Base-by-base conservation (phyloP, 2,888 invertebrate genomes). In the Sipha maydis region DNA sequence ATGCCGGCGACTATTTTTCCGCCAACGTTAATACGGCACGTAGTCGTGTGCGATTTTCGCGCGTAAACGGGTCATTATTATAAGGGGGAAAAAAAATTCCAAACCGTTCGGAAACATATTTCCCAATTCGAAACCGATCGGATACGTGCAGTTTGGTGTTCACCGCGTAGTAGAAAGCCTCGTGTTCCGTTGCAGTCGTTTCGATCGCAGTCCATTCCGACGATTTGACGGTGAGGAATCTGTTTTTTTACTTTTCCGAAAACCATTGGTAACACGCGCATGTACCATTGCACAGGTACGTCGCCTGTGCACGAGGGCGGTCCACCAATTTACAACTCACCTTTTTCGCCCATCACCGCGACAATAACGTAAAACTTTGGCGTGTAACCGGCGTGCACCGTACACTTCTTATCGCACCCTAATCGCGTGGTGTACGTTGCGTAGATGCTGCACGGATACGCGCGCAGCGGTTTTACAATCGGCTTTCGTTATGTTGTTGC, bases 391-490 rank as follows among this genome's bases (percentile, higher is more conserved):
- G 9, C 11, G 56, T 19, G 21, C 56, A 56, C 19, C 4, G 28
- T 69, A 28, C 11, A 69, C 41, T 38, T n/a, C 86, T 86, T 86
- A 86, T 86, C 86, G 84, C 41, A 7, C n/a, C 69, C 11, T 9
- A 14, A n/a, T 41, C 34, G 76, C 38, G 61, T 61, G 21, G 69
- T 69, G n/a, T 11, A 25, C 21, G 28, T 9, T 0, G 11, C 69
- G 8, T 25, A 14, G 2, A 48, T 41, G 3, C 38, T 41, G 38
- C 7, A 41, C 7, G 7, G 38, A 19, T 77, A 28, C 21, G 34
- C 41, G 69, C 14, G 48, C 31, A 54, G 85, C 71, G 71, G 56
- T 73, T 79, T n/a, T 79, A 79, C 85, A 86, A 86, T 86, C 85
- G 85, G 79, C 78, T 71, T 79, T 79, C 75, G 85, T 79, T 71